Evolutionary conservation across 2,888 invertebrate species (phyloP).

Genomic region (Rutpela maculata): DNA sequence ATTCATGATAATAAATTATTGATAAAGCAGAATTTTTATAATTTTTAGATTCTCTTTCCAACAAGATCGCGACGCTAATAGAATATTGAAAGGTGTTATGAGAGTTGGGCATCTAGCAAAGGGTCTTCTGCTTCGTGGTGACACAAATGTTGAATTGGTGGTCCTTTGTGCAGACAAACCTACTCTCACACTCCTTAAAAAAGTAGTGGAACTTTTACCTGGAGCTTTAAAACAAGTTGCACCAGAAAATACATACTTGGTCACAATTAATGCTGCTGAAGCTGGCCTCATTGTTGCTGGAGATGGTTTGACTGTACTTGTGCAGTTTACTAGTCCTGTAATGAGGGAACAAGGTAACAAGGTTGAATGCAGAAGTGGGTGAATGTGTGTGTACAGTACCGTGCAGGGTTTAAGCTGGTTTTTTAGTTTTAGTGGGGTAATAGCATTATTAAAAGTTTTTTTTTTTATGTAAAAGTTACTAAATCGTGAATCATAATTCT

Average conservation of each 20-base stretch:
- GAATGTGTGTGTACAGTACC: conserved; percentile 70
- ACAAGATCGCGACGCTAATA: conserved; percentile 78
- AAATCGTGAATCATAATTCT: background rate
- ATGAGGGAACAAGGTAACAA: conserved; percentile 88
- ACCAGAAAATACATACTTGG: conserved; percentile 87
- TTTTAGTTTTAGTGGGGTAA: conserved; percentile 33
- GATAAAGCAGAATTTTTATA: no score
- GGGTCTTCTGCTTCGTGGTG: conserved; percentile 92
- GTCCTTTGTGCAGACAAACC: conserved; percentile 97
- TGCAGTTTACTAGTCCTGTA: conserved; percentile 94
- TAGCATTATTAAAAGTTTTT: background rate
- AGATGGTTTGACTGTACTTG: conserved; percentile 86
- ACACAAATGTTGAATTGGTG: conserved; percentile 92
- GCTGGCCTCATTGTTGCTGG: conserved; percentile 91
- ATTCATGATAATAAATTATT: no score
- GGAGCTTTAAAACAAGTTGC: conserved; percentile 84
- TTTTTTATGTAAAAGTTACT: background rate
- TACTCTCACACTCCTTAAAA: conserved; percentile 89
- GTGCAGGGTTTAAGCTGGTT: conserved; percentile 72
- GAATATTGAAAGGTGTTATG: conserved; percentile 96
- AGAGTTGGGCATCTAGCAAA: conserved; percentile 94
- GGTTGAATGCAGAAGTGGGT: conserved; percentile 39
- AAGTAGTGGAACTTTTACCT: conserved; percentile 88
- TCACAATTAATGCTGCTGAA: conserved; percentile 89
- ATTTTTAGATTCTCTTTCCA: conserved; percentile 80